Evolutionary conservation across 2,797 vertebrate species (phyloP).

Genomic region (Hyperoplus lanceolatus): DNA sequence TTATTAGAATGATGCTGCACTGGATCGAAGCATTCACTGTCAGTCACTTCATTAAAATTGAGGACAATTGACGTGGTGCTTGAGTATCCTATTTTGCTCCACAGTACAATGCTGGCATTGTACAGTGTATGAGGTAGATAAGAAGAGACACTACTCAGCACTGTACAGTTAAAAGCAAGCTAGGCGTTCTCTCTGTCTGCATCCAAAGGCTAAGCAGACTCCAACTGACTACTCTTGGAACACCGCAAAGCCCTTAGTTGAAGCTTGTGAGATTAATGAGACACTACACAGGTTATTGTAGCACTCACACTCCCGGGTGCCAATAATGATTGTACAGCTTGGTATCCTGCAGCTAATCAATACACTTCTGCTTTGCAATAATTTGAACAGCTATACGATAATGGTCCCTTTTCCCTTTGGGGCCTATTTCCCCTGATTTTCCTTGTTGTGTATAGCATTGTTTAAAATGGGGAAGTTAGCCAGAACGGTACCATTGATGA

Average conservation of each 20-base stretch:
- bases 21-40: constrained; percentile 32
- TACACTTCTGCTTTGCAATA: constrained; percentile 29
- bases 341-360: constrained; percentile 42
- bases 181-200: constrained; percentile 22
- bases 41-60: constrained; percentile 34
- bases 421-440: constrained; percentile 57
- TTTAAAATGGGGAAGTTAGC: constrained; percentile 27
- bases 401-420: constrained; percentile 60
- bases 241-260: constrained; percentile 32
- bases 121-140: constrained; percentile 84
- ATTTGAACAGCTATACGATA: constrained; percentile 49
- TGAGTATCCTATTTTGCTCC: constrained; percentile 48
- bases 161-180: constrained; percentile 55
- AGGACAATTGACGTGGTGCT: constrained; percentile 29
- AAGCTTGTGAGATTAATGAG: constrained; percentile 41
- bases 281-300: constrained; percentile 18
- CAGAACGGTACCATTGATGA: constrained; percentile 27
- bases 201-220: constrained; percentile 8
- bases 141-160: constrained; percentile 70
- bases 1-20: constrained; percentile 17
- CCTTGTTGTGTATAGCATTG: constrained; percentile 17
- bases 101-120: constrained; percentile 63
- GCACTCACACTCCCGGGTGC: constrained; percentile 22
- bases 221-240: constrained; percentile 30
- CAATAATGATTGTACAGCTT: constrained; percentile 62